Conservation (phyloP, 2,888 invertebrate genomes). For the Hyposoter dolosus region DNA sequence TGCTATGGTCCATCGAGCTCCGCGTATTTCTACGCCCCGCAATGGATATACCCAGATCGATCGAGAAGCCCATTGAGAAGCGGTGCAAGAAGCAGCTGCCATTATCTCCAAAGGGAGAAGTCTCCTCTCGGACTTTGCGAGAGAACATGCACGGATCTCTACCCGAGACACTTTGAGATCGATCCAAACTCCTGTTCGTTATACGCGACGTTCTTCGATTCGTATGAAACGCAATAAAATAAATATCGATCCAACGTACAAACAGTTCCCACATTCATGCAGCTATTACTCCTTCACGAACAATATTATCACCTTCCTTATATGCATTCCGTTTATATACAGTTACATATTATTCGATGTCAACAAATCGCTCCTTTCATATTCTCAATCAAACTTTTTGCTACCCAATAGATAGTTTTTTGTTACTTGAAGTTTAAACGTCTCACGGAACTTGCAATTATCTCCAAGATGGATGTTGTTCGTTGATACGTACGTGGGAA, state of each 20-base stretch:
- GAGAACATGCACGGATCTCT: constrained; percentile 34
- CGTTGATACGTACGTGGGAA: neutral
- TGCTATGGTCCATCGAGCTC: constrained; percentile 10
- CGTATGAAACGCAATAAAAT: constrained; percentile 42
- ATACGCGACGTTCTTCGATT: constrained; percentile 27
- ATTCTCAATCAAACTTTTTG: neutral
- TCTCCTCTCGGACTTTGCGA: constrained; percentile 35
- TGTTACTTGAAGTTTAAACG: neutral
- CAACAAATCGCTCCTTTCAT: constrained; percentile 15
- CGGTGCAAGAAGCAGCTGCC: constrained; percentile 54
- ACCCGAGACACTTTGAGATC: constrained; percentile 9
- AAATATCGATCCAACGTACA: constrained; percentile 17
- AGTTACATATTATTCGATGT: constrained; percentile 1
- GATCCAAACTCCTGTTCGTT: constrained; percentile 48
- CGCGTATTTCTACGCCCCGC: constrained; percentile 48
- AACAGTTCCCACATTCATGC: constrained; percentile 3
- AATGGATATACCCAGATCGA: constrained; percentile 58
- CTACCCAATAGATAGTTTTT: neutral
- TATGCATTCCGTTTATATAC: constrained; percentile 1
- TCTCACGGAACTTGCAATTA: neutral
- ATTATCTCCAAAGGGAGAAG: constrained; percentile 72
- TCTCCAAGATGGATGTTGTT: neutral
- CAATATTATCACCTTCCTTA: constrained; percentile 24
- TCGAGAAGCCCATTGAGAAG: constrained; percentile 37
- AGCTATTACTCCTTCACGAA: neutral